Base-by-base conservation (phyloP, 2,888 invertebrate genomes). In the Pandemis corylana region DNA sequence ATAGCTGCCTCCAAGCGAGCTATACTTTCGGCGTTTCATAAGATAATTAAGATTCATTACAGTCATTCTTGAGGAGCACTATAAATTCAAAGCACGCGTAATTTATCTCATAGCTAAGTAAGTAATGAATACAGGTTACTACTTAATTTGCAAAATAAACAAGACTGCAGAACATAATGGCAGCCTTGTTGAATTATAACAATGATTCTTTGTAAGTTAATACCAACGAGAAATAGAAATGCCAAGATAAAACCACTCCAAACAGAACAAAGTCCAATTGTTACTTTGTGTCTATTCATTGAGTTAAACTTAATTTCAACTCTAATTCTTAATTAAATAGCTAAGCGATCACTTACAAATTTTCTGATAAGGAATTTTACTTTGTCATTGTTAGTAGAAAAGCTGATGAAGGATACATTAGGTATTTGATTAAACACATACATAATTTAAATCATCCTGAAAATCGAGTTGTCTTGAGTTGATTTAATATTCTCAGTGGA, bases 121-220 rank as follows among this genome's bases (percentile, higher is more conserved):
- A 44, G 66, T 44, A 62, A 46, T 72, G 44, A 62, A 44, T 53
- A n/a, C 5, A 12, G 12, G 51, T 44, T 20, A 28, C 15, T n/a
- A 36, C 59, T 65, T 73, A 59, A 73, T 65, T 56, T 73, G 44
- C 36, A 59, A 61, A 73, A 59, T 59, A 69, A 69, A 65, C 46
- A 68, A 46, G 51, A 63, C 53, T 53, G 7, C 59, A 56, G 68
- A 41, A 0, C 56, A 56, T 56, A 73, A 69, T 41, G 49, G 41
- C 10, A 41, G 68, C 64, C 68, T 68, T 73, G 73, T 73, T 73
- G 41, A 12, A 59, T 46, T 41, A 10, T 10, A n/a, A 73, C 73
- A 73, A 65, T 68, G 63, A 73, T 56, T 15, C 64, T 12, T 53
- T 68, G 63, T 68, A 46, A 68, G 42, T 13, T 41, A 56, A 28